phyloP scores from a whole-genome alignment of 2,113 vertebrate genomes.

The Gallinago paraguaiae region DNA sequence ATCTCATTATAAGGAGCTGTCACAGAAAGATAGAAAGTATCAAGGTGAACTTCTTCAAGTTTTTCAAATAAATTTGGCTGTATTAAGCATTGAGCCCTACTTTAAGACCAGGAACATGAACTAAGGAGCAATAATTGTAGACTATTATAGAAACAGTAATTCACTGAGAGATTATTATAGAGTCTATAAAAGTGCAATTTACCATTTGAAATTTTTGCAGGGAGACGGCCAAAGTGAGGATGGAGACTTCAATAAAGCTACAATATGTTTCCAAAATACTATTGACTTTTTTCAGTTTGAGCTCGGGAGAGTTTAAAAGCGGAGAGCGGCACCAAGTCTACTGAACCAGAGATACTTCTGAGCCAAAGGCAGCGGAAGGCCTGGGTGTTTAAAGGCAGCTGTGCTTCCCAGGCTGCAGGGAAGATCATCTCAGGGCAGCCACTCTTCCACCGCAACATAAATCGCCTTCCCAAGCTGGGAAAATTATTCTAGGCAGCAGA shows the following conservation, averaged over 20 bases:
- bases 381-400: background rate
- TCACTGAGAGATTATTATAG: background rate
- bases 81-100: background rate
- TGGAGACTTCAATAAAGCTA: background rate
- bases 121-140: background rate
- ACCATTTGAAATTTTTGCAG: background rate
- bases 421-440: background rate
- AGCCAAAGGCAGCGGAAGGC: background rate
- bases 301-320: background rate
- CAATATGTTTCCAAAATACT: background rate
- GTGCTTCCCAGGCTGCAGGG: background rate
- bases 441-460: background rate
- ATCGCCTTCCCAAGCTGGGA: background rate
- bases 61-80: background rate
- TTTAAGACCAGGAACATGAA: slow-evolving; percentile 8
- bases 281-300: background rate
- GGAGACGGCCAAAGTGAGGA: background rate
- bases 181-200: background rate
- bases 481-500: background rate
- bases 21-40: background rate
- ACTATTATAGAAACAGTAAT: background rate
- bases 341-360: background rate
- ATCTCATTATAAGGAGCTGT: background rate
- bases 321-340: background rate
- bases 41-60: background rate